Base-by-base conservation (phyloP, 2,888 invertebrate genomes). In the Phengaris alcon region DNA sequence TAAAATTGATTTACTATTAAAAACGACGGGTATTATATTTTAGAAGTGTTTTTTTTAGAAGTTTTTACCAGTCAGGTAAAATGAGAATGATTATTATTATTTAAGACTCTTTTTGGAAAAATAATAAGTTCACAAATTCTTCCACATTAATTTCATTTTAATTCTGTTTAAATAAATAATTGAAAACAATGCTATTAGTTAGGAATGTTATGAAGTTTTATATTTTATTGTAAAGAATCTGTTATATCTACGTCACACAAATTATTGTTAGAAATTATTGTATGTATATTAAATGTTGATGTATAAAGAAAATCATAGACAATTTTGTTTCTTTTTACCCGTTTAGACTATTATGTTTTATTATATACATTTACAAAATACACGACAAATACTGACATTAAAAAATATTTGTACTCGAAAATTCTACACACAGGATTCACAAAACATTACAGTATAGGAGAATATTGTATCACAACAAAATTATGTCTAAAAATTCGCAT, bases 271-370 rank as follows among this genome's bases (percentile, higher is more conserved):
- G 77, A 80, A 54, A 74, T 81, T 75, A 73, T 70, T 86, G 83
- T 85, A 85, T 82, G 83, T 85, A 85, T 82, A 84, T 83, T 82
- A 87, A 87, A 83, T 87, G 88, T 90, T 90, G 86, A 88, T 87
- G 89, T 89, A 90, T 88, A 90, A 88, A 86, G 73, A 85, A 87
- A 72, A 85, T 75, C 81, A 84, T 80, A 82, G 74, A 77, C 80
- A 78, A 80, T 77, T 79, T 77, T 81, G 77, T 84, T 85, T 82
- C 79, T 79, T 84, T 84, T 82, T 86, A 82, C 86, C 84, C 85
- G 83, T 76, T 76, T 68, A 64, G 10, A 22, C 22, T 59, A 59
- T 75, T 59, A 73, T 68, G 13, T n/a, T 13, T 35, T 35, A 35
- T 22, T 22, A 22, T 22, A 44, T 68, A 52, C 73, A 57, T 83